Evolutionary conservation across 2,113 vertebrate genomes (phyloP).

Genomic region (Neomonachus schauinslandi): DNA sequence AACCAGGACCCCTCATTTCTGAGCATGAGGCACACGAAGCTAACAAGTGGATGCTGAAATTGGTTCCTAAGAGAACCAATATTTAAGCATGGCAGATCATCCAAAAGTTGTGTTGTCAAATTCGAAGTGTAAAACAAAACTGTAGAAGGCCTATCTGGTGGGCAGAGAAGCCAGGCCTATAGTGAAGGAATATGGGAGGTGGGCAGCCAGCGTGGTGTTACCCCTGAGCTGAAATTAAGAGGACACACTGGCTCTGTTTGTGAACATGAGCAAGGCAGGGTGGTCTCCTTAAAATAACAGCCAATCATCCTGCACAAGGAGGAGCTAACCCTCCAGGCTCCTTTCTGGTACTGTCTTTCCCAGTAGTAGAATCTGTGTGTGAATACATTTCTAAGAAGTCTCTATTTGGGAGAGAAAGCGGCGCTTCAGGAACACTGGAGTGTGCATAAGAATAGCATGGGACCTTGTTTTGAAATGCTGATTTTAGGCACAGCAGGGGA

Average conservation of each 20-base stretch:
- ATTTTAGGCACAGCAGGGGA: not conserved
- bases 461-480: not conserved
- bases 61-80: not conserved
- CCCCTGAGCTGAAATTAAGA: not conserved
- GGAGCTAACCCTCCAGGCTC: not conserved
- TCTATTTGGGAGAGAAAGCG: not conserved
- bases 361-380: not conserved
- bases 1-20: not conserved
- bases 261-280: not conserved
- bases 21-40: not conserved
- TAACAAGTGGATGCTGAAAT: not conserved
- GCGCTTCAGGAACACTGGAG: not conserved
- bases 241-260: not conserved
- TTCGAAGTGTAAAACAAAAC: not conserved
- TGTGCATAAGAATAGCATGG: not conserved
- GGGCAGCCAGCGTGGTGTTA: fast-evolving
- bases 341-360: not conserved
- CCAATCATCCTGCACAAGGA: not conserved
- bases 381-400: not conserved
- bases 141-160: not conserved
- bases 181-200: not conserved
- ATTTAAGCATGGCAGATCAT: not conserved
- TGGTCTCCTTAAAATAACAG: not conserved
- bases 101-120: not conserved
- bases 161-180: not conserved